These are phyloP conservation scores for Polydrusus cervinus DNA, from an alignment of 2,888 invertebrate species.

Conservation along the genomic window DNA sequence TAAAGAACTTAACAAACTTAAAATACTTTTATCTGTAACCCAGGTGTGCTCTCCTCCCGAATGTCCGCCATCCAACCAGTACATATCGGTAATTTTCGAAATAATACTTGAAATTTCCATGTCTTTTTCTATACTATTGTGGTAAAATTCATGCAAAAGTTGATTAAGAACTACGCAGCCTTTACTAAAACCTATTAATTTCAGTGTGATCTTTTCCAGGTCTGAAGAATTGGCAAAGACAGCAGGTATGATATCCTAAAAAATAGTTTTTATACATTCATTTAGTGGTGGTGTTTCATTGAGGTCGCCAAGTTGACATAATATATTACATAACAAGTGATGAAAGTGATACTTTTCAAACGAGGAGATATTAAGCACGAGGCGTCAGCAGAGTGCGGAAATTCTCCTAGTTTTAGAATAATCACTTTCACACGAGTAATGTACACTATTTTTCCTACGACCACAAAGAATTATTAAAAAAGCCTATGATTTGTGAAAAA, in stretches of 20 bases:
- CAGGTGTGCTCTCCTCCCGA: slow-evolving; percentile 91
- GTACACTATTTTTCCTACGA: too few relatives aligned
- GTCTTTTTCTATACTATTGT: slow-evolving; percentile 79
- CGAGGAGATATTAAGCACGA: too few relatives aligned
- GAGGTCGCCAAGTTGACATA: too few relatives aligned
- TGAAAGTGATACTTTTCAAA: too few relatives aligned
- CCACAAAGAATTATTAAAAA: too few relatives aligned
- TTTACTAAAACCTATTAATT: slow-evolving; percentile 88
- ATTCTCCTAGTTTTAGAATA: too few relatives aligned
- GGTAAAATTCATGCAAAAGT: slow-evolving; percentile 88
- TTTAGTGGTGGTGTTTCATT: too few relatives aligned
- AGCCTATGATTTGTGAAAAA: too few relatives aligned
- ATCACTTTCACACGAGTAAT: too few relatives aligned
- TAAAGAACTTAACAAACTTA: slow-evolving; percentile 83
- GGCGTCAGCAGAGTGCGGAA: too few relatives aligned
- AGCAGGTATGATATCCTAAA: slow-evolving; percentile 34
- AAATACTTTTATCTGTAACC: slow-evolving; percentile 84
- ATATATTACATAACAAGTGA: too few relatives aligned
- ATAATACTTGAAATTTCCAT: slow-evolving; percentile 78
- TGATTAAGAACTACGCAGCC: slow-evolving; percentile 95
- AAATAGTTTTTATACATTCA: background rate
- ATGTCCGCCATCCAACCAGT: slow-evolving; percentile 94
- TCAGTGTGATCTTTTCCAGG: slow-evolving; percentile 45
- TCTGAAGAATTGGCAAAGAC: slow-evolving; percentile 43
- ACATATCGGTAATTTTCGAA: slow-evolving; percentile 83